Conservation (phyloP, 2,888 invertebrate species). For the Pristionchus maxplancki region DNA sequence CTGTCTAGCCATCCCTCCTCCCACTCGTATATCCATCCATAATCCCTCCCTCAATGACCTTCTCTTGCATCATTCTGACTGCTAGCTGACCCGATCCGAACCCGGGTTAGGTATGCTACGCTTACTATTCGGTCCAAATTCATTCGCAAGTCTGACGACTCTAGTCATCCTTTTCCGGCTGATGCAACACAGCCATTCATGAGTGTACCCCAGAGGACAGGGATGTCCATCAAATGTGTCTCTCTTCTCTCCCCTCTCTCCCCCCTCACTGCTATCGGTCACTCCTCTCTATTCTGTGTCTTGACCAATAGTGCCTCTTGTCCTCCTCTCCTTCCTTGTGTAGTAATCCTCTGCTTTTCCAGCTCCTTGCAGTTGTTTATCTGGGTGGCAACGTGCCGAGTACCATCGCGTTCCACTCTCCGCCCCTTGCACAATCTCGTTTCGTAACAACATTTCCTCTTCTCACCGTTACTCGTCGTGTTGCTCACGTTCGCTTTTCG, state of each 20-base stretch:
- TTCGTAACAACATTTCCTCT: neutral
- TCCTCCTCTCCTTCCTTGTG: neutral
- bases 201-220: neutral
- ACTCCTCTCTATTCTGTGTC: conserved; percentile 5
- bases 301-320: conserved; percentile 10
- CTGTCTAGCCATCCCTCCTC: neutral
- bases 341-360: neutral
- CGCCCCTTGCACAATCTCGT: neutral
- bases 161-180: conserved; percentile 14
- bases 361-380: neutral
- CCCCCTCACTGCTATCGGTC: conserved; percentile 26
- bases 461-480: neutral
- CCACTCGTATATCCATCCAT: conserved; percentile 4
- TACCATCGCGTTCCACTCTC: neutral
- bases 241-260: neutral
- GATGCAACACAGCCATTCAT: neutral
- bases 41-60: neutral
- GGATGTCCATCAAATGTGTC: conserved; percentile 24
- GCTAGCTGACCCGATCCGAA: conserved; percentile 3
- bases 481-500: neutral
- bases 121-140: neutral
- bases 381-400: neutral
- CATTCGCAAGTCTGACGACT: neutral
- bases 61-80: conserved; percentile 9
- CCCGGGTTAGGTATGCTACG: neutral